Evolutionary conservation across 2,888 invertebrate species (phyloP), one percentile per base, ranked within the genome.

Genomic region (Cantharis rufa): DNA sequence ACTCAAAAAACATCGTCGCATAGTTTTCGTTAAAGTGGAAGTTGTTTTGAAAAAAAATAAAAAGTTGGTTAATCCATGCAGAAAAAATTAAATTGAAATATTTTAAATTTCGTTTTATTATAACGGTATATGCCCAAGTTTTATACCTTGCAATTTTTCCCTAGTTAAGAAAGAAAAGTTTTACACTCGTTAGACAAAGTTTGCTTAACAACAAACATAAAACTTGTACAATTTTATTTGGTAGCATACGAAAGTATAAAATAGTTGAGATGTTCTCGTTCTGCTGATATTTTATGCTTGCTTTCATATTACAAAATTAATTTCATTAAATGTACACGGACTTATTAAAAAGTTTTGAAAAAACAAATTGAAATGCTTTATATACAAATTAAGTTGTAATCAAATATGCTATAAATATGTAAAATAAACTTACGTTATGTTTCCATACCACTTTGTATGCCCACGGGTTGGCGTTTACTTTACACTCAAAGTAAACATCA

Each of bases 391-490:
- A 9, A 48, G n/a, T 48, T 48, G 48, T 48, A 48, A 48, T 48
- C 48, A 48, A 48, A 48, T 48, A 48, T 48, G 48, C 48, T n/a
- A 48, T 48, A 48, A 69, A 64, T 68, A 62, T 21, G 32, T 70
- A 70, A 72, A 69, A 74, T 68, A 24, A 61, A 93, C 94, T 94
- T 89, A 94, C 94, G 88, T 94, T 93, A 88, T 94, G 94, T 84
- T 92, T 92, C 95, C 95, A 95, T 78, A 94, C 90, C 83, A 95
- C 93, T 90, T 94, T 94, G 88, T 94, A 94, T 83, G 94, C 93
- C 86, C 90, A 90, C 13, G 95, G 95, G 90, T 94, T 94, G 81
- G 94, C 93, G 86, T 92, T 91, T 83, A 94, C 92, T 88, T 93
- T 92, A 89, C 95, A 95, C 88, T 94, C 94, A 86, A 94, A 94